A percentile compares a stretch with the other conserved stretches of the same genome.
Evolutionary conservation across 2,797 vertebrate genomes (phyloP).

Genomic region (Alosa sapidissima): DNA sequence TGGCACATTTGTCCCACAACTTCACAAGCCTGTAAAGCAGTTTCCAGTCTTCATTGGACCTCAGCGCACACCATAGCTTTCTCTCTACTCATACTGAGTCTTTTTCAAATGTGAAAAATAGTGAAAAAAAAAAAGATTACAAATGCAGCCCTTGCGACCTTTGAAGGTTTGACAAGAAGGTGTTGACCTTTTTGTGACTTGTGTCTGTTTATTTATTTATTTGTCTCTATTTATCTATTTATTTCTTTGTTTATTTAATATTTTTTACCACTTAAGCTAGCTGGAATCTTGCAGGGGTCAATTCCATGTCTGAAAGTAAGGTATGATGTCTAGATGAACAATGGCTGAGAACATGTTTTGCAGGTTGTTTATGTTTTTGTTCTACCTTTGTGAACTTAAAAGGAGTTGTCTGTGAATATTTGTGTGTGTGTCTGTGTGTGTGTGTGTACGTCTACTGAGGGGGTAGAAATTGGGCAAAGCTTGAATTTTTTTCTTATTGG

Average conservation of each 20-base stretch:
- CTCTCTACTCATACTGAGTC: not conserved
- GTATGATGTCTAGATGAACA: conserved; percentile 7
- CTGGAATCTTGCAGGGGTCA: not conserved
- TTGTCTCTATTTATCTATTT: conserved; percentile 49
- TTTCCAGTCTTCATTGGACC: not conserved
- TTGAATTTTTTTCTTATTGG: not conserved
- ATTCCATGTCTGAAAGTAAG: not conserved
- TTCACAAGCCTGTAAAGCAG: conserved; percentile 7
- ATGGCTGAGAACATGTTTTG: not conserved
- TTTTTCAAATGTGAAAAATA: conserved; percentile 5
- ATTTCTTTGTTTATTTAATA: conserved; percentile 56
- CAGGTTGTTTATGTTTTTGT: conserved; percentile 10
- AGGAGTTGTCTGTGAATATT: conserved; percentile 53
- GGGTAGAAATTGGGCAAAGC: conserved; percentile 6
- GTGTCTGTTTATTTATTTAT: conserved; percentile 35
- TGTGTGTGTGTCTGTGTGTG: conserved; percentile 45
- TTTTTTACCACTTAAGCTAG: conserved; percentile 5
- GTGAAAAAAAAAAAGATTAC: not conserved
- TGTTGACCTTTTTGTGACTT: not conserved
- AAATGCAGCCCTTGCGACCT: not conserved
- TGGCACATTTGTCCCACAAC: not conserved
- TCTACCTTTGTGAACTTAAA: conserved; percentile 47
- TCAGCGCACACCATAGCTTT: not conserved
- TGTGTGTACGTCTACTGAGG: conserved; percentile 29
- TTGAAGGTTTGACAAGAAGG: not conserved